A percentile compares a stretch with the other conserved stretches of the same genome.
Conservation (phyloP, 64 coral and sea anemone genomes). For the Porites lutea region DNA sequence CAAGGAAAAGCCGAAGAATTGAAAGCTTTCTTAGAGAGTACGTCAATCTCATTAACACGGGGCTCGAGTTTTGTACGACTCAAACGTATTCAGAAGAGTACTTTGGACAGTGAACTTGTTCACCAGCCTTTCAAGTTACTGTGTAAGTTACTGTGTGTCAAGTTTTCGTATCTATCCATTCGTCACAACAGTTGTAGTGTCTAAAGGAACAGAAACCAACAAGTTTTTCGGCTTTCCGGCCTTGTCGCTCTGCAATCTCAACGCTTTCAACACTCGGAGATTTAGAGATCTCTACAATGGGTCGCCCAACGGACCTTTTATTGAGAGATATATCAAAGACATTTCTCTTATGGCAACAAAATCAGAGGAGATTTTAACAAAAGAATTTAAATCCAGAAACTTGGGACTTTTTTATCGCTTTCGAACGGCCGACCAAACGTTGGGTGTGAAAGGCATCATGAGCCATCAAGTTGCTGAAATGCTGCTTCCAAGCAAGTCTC, state of each 20-base stretch:
- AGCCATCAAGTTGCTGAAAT: neutral
- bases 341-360: neutral
- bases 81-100: constrained; percentile 9
- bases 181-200: neutral
- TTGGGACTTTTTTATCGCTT: neutral
- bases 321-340: neutral
- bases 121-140: neutral
- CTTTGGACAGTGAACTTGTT: neutral
- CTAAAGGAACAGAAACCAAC: neutral
- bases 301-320: neutral
- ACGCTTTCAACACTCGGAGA: neutral
- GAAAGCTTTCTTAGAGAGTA: neutral
- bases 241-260: constrained; percentile 22
- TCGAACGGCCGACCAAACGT: neutral
- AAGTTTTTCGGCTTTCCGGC: neutral
- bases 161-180: neutral
- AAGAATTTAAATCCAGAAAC: neutral
- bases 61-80: neutral
- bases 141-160: constrained; percentile 3
- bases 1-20: neutral
- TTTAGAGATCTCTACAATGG: neutral
- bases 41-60: constrained; percentile 46
- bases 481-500: neutral
- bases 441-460: too few species aligned
- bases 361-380: neutral